Base-by-base conservation (phyloP, 64 coral and sea anemone genomes). In the Pocillopora verrucosa region DNA sequence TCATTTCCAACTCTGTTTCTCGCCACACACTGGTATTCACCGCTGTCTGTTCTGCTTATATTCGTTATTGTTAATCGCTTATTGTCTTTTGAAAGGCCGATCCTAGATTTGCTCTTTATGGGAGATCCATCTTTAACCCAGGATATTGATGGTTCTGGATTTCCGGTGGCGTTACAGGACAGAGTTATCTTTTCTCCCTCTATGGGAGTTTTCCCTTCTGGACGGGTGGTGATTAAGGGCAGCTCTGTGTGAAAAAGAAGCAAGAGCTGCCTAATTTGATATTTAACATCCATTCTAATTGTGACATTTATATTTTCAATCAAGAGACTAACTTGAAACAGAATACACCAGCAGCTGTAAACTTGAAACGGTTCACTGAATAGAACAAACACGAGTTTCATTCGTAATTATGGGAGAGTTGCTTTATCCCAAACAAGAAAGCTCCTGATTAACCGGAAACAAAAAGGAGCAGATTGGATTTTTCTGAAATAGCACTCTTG, bases 11-110 rank as follows among this genome's bases (percentile, higher is more conserved):
- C 3, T 10, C 24, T 56, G 37, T 87, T 87, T 5, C 1, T 63
- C 16, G 35, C 87, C 59, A 45, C 73, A 75, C 87, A 89, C 36
- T 1, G 41, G 19, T 89, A 89, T 76, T 41, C 14, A 5, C 74
- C 87, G 36, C 73, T 75, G 59, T 89, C 72, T 17, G 16, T 51
- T 22, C 74, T 61, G n/a, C 0, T 64, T 13, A 65, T 45, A 22
- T 65, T 20, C 35, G 34, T 63, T 73, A 89, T 78, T 0, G 58
- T 61, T 30, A 89, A 61, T 13, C 15, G 1, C 34, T 41, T 36
- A 19, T 65, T 65, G 25, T 64, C 12, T 12, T 0, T 0, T 13
- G 59, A 22, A 36, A 82, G 22, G 34, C 60, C 41, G 60, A 82
- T 65, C 61, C 60, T 37, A 3, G 26, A 34, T 22, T 19, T 20